Evolutionary conservation across 2,888 invertebrate genomes (phyloP).

Genomic region (Ennomos quercinarius): DNA sequence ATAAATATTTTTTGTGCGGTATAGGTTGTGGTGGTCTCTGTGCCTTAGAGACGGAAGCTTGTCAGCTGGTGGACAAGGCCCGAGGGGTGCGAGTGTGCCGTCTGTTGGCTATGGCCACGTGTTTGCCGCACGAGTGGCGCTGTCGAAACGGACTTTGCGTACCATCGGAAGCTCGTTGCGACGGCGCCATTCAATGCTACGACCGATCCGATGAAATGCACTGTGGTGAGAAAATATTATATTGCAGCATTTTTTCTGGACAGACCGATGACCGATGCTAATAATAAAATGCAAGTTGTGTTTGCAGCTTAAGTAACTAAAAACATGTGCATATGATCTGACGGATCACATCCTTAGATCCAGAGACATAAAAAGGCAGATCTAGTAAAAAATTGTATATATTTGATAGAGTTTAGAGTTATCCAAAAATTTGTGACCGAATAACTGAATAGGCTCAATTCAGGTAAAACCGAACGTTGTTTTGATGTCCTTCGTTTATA

Average conservation of each 20-base stretch:
- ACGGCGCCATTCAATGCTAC: slow-evolving; percentile 90
- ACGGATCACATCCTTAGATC: too few relatives aligned
- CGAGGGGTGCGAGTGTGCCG: slow-evolving; percentile 84
- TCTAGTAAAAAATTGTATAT: too few relatives aligned
- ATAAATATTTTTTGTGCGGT: neutral
- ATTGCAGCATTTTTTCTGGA: too few relatives aligned
- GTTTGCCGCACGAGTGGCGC: slow-evolving; percentile 88
- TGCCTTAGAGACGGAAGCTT: slow-evolving; percentile 87
- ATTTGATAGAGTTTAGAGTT: too few relatives aligned
- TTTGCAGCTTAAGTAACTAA: too few relatives aligned
- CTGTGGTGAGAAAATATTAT: slow-evolving; percentile 87
- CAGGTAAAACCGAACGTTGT: too few relatives aligned
- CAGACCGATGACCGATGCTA: too few relatives aligned
- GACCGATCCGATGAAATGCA: slow-evolving; percentile 90
- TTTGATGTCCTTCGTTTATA: slow-evolving; percentile 11
- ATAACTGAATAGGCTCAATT: too few relatives aligned
- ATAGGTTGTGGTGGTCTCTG: slow-evolving; percentile 88
- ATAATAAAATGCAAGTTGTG: too few relatives aligned
- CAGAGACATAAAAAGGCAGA: too few relatives aligned
- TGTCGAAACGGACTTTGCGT: slow-evolving; percentile 91
- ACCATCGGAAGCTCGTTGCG: slow-evolving; percentile 87
- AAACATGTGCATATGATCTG: too few relatives aligned
- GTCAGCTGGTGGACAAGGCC: slow-evolving; percentile 85
- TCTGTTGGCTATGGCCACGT: slow-evolving; percentile 85
- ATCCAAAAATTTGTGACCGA: too few relatives aligned